phyloP scores from a whole-genome alignment of 2,888 invertebrate genomes.

The Ectemnius lituratus region DNA sequence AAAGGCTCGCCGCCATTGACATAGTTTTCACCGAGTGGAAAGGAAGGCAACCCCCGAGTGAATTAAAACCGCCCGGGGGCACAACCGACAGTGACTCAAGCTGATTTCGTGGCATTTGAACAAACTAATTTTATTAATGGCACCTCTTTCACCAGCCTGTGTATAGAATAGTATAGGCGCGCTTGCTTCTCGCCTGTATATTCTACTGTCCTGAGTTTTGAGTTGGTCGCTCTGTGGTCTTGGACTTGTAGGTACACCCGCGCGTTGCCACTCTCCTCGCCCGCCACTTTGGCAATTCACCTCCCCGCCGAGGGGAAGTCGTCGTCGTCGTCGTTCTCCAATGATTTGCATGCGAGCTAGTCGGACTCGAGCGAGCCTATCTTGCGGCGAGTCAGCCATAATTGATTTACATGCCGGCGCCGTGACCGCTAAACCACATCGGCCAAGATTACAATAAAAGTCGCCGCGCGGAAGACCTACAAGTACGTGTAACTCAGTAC shows the following conservation, averaged over 20 bases:
- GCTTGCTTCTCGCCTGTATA: not conserved
- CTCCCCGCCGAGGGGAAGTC: no score
- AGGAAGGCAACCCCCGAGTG: not conserved
- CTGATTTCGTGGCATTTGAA: conserved; percentile 28
- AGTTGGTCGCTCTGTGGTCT: conserved; percentile 2
- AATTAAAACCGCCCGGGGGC: not conserved
- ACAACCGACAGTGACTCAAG: not conserved
- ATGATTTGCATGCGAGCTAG: conserved; percentile 15
- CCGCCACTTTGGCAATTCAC: no score
- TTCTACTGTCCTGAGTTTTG: no score
- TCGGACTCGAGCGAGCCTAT: not conserved
- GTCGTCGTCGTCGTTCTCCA: not conserved
- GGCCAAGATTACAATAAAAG: no score
- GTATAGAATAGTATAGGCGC: no score
- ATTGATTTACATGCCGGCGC: conserved; percentile 7
- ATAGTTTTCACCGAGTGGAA: not conserved
- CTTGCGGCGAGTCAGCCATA: not conserved
- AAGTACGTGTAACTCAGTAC: no score
- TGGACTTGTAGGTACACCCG: not conserved
- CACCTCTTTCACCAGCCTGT: not conserved
- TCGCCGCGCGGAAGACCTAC: no score
- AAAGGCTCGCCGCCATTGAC: conserved; percentile 5
- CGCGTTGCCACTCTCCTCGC: not conserved
- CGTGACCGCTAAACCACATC: not conserved
- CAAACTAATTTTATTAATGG: conserved; percentile 43